These are phyloP conservation scores for Plutella xylostella DNA, from an alignment of 2,888 invertebrate genomes.

Conservation along the genomic window DNA sequence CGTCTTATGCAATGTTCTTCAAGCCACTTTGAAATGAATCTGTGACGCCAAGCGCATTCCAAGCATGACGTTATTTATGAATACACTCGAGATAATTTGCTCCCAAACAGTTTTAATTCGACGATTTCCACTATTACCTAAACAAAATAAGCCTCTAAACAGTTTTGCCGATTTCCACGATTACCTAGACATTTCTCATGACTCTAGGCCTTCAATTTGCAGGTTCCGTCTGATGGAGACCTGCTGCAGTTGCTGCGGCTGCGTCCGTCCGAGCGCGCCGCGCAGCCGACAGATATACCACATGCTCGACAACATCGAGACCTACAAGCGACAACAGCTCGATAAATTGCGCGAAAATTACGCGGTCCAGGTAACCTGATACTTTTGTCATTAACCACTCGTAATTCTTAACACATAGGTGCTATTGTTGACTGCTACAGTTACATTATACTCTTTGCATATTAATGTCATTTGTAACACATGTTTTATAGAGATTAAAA, in stretches of 20 bases:
- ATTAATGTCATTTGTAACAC: no score
- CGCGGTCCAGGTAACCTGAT: conserved; percentile 86
- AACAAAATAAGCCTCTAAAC: no score
- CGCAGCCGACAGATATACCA: conserved; percentile 86
- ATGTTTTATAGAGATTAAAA: neutral
- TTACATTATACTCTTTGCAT: neutral
- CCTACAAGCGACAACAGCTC: conserved; percentile 89
- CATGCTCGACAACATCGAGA: conserved; percentile 91
- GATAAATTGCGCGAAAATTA: conserved; percentile 93
- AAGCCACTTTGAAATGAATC: no score
- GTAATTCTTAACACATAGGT: neutral
- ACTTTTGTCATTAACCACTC: conserved; percentile 11
- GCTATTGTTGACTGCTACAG: neutral
- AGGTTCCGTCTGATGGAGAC: conserved; percentile 80
- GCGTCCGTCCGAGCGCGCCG: conserved; percentile 77
- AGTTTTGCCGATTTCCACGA: no score
- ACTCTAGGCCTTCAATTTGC: no score
- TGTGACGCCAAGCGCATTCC: no score
- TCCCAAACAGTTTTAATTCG: neutral
- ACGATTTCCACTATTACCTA: neutral
- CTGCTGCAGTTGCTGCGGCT: conserved; percentile 83
- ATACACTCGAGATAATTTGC: no score
- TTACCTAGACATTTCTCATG: no score
- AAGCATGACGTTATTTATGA: no score
- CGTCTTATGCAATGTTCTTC: no score